Evolutionary conservation across 1,140 invertebrate genomes (phyloP), one percentile per base, ranked within the genome.

Genomic region (Dreissena polymorpha): DNA sequence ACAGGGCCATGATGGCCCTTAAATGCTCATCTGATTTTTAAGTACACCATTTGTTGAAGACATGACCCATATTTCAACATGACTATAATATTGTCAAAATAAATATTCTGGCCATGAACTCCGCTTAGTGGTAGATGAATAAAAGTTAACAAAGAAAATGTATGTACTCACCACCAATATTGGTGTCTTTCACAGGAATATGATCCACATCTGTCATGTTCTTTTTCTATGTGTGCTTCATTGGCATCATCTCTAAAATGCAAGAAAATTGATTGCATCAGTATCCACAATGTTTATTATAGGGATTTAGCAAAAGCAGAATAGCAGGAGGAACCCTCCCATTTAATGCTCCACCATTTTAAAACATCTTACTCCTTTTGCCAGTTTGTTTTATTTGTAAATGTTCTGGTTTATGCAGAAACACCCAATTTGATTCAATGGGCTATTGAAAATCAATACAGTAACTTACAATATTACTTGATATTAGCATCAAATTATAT

Each of bases 151-250:
- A 8, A 2, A 39, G 39, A 39, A 39, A 39, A 39, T 39, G 2
- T 2, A 39, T 39, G 39, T 39, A 69, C 64, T 73, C 74, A 82
- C 79, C 79, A 82, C 79, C 79, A 74, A 82, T 74, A 68, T 82
- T 82, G 79, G 79, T 82, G 79, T 82, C 79, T 64, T 74, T 82
- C n/a, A 73, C 79, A 67, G 79, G 79, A 67, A 82, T 82, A 55
- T 74, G 79, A 39, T 82, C 79, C 39, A 82, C 57, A 64, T 82
- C 79, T 67, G 70, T 74, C 79, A 82, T 82, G 5, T 13, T 73
- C 21, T 18, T 2, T 23, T 5, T 18, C 57, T 60, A 60, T 60
- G 3, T 60, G 39, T 39, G 8, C 57, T n/a, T n/a, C 57, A 60
- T 60, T 60, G 16, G 16, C 21, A 60, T 3, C 57, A 5, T 2